Evolutionary conservation across 2,113 vertebrate genomes (phyloP).

Genomic region (Lophotis ruficrista): DNA sequence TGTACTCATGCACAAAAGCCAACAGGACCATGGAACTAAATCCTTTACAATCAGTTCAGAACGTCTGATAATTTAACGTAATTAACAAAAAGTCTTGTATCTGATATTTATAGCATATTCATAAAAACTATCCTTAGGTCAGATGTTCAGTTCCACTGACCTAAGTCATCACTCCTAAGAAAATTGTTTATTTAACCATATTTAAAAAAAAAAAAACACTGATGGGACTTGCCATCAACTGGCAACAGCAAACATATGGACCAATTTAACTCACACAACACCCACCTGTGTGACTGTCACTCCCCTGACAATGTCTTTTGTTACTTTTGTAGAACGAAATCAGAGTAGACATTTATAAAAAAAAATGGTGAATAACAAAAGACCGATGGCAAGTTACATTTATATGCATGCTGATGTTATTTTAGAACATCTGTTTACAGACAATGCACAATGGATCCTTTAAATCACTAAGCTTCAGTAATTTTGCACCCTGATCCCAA

Average conservation of each 20-base stretch:
- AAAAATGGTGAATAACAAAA: neutral
- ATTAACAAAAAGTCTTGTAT: neutral
- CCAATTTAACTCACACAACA: neutral
- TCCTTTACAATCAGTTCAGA: neutral
- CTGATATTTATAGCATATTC: neutral
- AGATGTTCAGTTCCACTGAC: neutral
- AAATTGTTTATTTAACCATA: neutral
- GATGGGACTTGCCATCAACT: neutral
- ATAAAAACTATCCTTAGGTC: neutral
- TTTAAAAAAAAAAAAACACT: neutral
- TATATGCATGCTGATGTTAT: neutral
- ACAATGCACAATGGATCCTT: constrained; percentile 30
- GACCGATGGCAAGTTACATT: neutral
- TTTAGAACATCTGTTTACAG: constrained; percentile 12
- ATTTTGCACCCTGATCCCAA: neutral
- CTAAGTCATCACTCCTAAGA: neutral
- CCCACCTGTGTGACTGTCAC: neutral
- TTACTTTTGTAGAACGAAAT: neutral
- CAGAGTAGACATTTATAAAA: neutral
- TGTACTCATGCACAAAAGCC: neutral
- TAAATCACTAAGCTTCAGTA: neutral
- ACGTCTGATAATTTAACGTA: neutral
- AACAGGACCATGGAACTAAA: neutral
- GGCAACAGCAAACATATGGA: neutral
- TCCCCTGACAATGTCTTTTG: neutral